phyloP scores from a whole-genome alignment of 2,113 vertebrate species.

The Brienomyrus brachyistius region DNA sequence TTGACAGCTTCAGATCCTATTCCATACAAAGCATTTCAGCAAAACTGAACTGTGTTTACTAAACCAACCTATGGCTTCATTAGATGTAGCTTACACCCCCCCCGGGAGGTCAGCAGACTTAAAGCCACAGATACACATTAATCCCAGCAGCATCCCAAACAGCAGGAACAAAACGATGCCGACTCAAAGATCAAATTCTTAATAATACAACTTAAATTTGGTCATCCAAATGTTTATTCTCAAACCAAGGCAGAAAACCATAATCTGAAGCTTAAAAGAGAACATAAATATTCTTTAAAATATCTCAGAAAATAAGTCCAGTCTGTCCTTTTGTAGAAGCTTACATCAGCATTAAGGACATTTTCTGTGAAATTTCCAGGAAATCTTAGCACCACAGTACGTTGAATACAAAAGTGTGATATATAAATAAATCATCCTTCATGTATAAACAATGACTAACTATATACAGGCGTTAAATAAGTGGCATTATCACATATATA shows the following conservation, averaged over 20 bases:
- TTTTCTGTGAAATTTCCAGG: background rate
- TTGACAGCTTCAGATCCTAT: background rate
- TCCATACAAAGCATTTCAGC: background rate
- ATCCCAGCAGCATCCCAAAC: background rate
- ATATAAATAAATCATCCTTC: background rate
- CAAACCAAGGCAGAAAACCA: background rate
- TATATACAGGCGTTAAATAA: background rate
- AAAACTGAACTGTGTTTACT: background rate
- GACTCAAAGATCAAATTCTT: background rate
- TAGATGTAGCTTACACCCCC: background rate
- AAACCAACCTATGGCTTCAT: background rate
- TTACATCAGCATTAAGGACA: background rate
- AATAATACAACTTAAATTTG: background rate
- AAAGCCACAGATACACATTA: background rate
- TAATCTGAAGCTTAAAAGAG: background rate
- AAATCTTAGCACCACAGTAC: background rate
- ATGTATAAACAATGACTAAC: background rate
- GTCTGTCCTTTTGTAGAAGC: background rate
- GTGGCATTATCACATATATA: background rate
- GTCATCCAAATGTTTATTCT: background rate
- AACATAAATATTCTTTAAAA: background rate
- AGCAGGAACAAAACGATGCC: background rate
- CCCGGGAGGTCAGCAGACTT: background rate
- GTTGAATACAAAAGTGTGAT: background rate
- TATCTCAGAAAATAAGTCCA: background rate